Evolutionary conservation across 2,797 vertebrate genomes (phyloP).

Genomic region (Girardinus metallicus): DNA sequence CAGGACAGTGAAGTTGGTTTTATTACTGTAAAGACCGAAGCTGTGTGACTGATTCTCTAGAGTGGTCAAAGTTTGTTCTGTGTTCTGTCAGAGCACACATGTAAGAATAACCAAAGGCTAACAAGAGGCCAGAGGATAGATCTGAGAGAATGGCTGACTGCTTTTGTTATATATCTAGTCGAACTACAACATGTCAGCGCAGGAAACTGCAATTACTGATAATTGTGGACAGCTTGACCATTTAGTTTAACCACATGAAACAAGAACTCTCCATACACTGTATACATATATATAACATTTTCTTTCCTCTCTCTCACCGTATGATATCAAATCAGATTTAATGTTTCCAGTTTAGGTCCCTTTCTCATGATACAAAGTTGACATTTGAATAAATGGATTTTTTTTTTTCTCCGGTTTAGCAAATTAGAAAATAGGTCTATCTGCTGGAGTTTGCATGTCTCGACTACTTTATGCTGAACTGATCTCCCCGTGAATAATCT

Average conservation of each 20-base stretch:
- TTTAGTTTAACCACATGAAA: not conserved
- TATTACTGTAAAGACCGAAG: not conserved
- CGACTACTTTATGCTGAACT: not conserved
- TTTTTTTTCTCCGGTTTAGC: not conserved
- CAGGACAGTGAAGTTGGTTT: not conserved
- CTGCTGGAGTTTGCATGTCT: not conserved
- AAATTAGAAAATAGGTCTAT: not conserved
- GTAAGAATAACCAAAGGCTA: slow-evolving; percentile 12
- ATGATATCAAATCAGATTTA: not conserved
- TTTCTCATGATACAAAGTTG: not conserved
- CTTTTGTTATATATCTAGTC: not conserved
- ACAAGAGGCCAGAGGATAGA: not conserved
- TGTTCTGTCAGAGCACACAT: slow-evolving; percentile 9
- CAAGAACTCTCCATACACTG: not conserved
- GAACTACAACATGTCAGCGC: not conserved
- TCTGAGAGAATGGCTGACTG: slow-evolving; percentile 21
- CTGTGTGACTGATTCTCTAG: not conserved
- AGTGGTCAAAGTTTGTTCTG: not conserved
- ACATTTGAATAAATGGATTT: not conserved
- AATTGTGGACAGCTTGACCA: not conserved
- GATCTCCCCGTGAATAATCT: not conserved
- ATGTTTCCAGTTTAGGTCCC: not conserved
- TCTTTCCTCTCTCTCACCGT: not conserved
- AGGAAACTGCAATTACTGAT: not conserved
- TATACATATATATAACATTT: not conserved